Conservation (phyloP, 2,113 vertebrate species). For the Poeciliopsis occidentalis region DNA sequence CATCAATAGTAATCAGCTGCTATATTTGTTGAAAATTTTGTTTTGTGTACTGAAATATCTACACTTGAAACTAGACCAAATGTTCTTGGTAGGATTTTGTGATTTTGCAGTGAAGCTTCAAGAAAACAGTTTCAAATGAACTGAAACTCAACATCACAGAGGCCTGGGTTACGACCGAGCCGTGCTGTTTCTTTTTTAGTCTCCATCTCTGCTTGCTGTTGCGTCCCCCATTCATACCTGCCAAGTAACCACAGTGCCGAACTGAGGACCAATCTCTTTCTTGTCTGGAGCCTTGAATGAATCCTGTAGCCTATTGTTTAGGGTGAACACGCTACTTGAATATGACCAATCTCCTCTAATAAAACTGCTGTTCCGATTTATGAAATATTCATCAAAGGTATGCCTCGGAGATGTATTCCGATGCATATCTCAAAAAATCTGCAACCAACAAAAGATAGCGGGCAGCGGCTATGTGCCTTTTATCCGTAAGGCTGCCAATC, state of each 20-base stretch:
- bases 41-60: too few species aligned
- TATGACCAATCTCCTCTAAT: conserved; percentile 71
- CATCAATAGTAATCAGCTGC: too few species aligned
- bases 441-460: conserved; percentile 64
- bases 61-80: too few species aligned
- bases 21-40: too few species aligned
- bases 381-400: conserved; percentile 80
- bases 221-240: conserved; percentile 47
- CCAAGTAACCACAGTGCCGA: conserved; percentile 45
- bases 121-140: conserved; percentile 22
- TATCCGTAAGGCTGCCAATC: conserved; percentile 52
- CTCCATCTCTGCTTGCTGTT: conserved; percentile 36
- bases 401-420: conserved; percentile 61
- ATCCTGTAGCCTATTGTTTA: conserved; percentile 72
- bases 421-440: conserved; percentile 66
- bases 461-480: conserved; percentile 45
- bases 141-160: conserved; percentile 47
- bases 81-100: too few species aligned
- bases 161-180: conserved; percentile 21
- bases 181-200: conserved; percentile 7
- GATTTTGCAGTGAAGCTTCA: background rate
- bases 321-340: conserved; percentile 70
- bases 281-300: conserved; percentile 62
- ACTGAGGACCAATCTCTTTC: conserved; percentile 59
- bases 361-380: conserved; percentile 69